These are phyloP conservation scores for Chinchilla lanigera DNA, from an alignment of 2,113 vertebrate genomes.

Conservation along the genomic window DNA sequence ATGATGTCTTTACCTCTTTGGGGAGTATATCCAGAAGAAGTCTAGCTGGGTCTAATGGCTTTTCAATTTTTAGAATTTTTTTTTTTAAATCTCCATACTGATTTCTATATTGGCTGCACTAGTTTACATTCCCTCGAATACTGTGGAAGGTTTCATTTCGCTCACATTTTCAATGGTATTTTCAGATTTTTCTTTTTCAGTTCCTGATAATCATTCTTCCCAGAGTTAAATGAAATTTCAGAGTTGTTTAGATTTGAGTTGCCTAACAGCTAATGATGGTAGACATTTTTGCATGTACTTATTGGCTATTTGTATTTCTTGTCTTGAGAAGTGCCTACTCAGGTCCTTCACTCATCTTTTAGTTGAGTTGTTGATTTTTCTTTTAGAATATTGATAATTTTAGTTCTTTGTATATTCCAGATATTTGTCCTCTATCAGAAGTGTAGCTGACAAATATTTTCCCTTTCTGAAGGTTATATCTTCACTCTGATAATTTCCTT, in stretches of 20 bases:
- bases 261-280: neutral
- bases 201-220: neutral
- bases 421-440: neutral
- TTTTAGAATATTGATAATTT: neutral
- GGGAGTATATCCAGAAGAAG: neutral
- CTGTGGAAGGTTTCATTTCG: neutral
- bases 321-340: neutral
- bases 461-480: neutral
- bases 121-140: neutral
- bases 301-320: neutral
- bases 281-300: neutral
- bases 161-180: neutral
- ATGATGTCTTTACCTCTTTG: neutral
- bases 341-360: neutral
- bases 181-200: neutral
- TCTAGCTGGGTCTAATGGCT: neutral
- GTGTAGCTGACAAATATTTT: neutral
- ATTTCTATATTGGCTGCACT: neutral
- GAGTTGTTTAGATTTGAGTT: neutral
- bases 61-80: neutral
- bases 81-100: neutral
- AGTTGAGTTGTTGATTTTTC: neutral
- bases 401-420: neutral
- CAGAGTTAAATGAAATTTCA: neutral
- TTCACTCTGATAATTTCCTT: neutral